Percentiles rank a stretch among this genome's conserved stretches.
These are phyloP conservation scores for Epirrhoe tristata DNA, from an alignment of 2,888 invertebrate species.

Conservation along the genomic window DNA sequence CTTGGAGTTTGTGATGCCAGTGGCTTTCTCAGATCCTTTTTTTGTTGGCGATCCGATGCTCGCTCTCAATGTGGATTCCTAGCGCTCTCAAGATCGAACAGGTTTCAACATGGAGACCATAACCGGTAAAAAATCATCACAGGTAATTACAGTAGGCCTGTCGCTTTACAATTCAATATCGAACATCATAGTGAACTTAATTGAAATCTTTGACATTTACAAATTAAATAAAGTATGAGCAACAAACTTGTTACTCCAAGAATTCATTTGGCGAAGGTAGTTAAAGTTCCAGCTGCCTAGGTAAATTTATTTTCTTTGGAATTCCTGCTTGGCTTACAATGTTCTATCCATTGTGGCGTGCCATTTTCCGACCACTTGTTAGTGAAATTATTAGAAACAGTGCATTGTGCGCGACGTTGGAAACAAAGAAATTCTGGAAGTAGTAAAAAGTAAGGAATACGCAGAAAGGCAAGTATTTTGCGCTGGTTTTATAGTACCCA, in stretches of 20 bases:
- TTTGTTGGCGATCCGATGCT: constrained; percentile 66
- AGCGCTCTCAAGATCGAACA: constrained; percentile 75
- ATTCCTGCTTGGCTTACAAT: constrained; percentile 58
- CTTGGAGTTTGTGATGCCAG: constrained; percentile 63
- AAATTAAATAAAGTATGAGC: constrained; percentile 15
- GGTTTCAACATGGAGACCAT: constrained; percentile 76
- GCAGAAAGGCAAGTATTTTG: constrained; percentile 61
- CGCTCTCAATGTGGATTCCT: constrained; percentile 74
- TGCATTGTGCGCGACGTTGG: constrained; percentile 66
- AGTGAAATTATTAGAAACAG: constrained; percentile 75
- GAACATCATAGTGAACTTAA: constrained; percentile 58
- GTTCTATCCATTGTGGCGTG: constrained; percentile 63
- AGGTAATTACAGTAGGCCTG: constrained; percentile 77
- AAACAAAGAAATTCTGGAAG: constrained; percentile 75
- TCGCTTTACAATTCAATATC: constrained; percentile 67
- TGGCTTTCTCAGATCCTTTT: constrained; percentile 69
- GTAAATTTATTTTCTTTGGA: constrained; percentile 57
- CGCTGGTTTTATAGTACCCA: constrained; percentile 47
- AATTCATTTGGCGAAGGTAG: constrained; percentile 37
- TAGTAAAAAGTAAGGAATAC: constrained; percentile 72
- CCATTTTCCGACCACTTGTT: constrained; percentile 68
- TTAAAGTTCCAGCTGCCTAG: constrained; percentile 41
- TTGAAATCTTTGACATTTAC: constrained; percentile 45
- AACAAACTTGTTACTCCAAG: constrained; percentile 27
- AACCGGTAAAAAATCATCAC: constrained; percentile 81